Percentiles rank a stretch among this genome's conserved stretches.
Evolutionary conservation across 2,888 invertebrate species (phyloP).

Genomic region (Mythimna pallens): DNA sequence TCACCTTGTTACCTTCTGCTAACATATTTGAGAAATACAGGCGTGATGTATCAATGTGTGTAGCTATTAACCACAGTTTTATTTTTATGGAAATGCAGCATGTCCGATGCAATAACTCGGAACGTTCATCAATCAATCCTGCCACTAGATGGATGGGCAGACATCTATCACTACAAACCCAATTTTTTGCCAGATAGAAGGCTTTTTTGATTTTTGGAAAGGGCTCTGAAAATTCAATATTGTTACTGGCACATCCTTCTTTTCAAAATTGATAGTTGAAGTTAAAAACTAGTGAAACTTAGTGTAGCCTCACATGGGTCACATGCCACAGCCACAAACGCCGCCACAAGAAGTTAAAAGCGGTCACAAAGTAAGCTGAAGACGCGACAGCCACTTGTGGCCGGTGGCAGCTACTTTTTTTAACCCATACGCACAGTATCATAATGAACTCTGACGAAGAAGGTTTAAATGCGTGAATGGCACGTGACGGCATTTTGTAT

Average conservation of each 20-base stretch:
- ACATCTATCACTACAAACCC: constrained; percentile 24
- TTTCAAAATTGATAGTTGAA: not conserved
- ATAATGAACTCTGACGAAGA: too few species aligned
- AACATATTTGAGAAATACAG: not conserved
- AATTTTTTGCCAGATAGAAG: constrained; percentile 9
- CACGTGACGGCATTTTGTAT: too few species aligned
- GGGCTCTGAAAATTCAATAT: not conserved
- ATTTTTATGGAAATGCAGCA: constrained; percentile 24
- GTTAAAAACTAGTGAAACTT: not conserved
- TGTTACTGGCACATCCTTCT: not conserved
- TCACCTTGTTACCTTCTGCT: too few species aligned
- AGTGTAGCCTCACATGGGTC: too few species aligned
- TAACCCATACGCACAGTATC: too few species aligned
- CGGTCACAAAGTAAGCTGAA: too few species aligned
- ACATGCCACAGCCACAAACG: too few species aligned
- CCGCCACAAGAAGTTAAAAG: too few species aligned
- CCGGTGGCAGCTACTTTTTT: too few species aligned
- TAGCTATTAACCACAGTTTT: not conserved
- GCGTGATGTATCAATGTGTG: not conserved
- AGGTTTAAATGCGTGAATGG: too few species aligned
- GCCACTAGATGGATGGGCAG: constrained; percentile 23
- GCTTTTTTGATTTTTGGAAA: not conserved
- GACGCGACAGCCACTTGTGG: too few species aligned
- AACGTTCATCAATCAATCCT: constrained; percentile 37
- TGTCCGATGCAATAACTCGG: constrained; percentile 37